Conservation (phyloP, 2,888 invertebrate species). For the Lasioglossum figueresi region DNA sequence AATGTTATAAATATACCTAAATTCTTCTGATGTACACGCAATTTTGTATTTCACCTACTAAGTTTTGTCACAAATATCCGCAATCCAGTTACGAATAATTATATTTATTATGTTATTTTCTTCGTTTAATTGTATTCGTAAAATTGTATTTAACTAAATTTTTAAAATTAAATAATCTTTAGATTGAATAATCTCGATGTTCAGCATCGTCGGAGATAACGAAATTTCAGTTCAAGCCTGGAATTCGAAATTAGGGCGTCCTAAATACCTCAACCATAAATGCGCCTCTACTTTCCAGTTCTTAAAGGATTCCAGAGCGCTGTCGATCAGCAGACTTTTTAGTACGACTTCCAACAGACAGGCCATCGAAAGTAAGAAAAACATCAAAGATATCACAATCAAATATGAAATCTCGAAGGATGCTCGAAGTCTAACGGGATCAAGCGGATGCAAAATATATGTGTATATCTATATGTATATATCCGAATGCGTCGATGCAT, state of each 20-base stretch:
- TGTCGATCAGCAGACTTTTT: constrained; percentile 6
- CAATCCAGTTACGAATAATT: background rate
- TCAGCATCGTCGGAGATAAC: background rate
- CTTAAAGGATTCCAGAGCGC: background rate
- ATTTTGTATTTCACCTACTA: background rate
- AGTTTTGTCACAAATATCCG: background rate
- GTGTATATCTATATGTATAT: constrained; percentile 13
- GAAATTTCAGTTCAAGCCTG: background rate
- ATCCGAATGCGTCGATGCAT: constrained; percentile 44
- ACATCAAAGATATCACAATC: background rate
- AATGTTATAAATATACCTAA: background rate
- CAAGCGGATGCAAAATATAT: constrained; percentile 36
- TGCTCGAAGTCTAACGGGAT: constrained; percentile 18
- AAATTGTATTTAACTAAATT: background rate
- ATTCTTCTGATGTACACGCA: background rate
- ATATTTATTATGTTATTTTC: background rate
- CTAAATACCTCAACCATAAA: constrained; percentile 1
- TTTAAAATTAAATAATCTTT: too few relatives aligned
- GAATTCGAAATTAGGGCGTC: constrained; percentile 15
- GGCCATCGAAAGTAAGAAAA: background rate
- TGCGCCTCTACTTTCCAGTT: constrained; percentile 8
- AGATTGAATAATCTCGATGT: background rate
- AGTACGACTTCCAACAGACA: background rate
- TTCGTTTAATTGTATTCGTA: background rate
- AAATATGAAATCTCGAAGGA: constrained; percentile 17